phyloP scores from a whole-genome alignment of 2,797 vertebrate genomes.

The Spheniscus humboldti region DNA sequence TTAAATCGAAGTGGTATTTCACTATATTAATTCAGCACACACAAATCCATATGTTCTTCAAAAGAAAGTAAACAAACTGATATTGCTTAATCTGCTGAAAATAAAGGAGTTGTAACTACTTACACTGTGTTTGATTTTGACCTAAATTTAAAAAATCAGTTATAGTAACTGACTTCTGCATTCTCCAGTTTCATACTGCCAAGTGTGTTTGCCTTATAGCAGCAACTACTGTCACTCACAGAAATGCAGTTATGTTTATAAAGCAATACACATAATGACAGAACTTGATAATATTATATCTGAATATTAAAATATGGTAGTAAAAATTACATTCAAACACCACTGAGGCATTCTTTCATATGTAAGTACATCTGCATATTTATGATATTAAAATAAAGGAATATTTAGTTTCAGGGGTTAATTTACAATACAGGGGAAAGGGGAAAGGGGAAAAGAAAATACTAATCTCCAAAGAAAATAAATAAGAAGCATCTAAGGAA shows the following conservation, averaged over 20 bases:
- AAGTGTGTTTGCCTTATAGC: not conserved
- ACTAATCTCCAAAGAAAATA: conserved; percentile 2
- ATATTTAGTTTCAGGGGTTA: not conserved
- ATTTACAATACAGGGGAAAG: not conserved
- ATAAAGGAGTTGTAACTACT: not conserved
- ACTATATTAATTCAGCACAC: not conserved
- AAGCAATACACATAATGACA: not conserved
- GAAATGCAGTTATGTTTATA: not conserved
- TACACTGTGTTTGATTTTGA: not conserved
- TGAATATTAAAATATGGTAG: not conserved
- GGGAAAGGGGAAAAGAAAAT: not conserved
- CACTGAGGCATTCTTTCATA: not conserved
- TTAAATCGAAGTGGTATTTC: not conserved
- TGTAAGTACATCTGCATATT: not conserved
- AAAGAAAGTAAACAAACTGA: not conserved
- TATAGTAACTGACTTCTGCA: not conserved
- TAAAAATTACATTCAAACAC: not conserved
- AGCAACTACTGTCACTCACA: not conserved
- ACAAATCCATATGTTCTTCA: not conserved
- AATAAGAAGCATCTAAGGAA: conserved; percentile 1
- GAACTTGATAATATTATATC: not conserved
- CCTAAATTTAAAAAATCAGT: not conserved
- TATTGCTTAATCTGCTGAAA: not conserved
- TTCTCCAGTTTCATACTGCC: not conserved
- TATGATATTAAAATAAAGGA: not conserved